phyloP scores from a whole-genome alignment of 1,140 invertebrate genomes.

The Drosophila persimilis region DNA sequence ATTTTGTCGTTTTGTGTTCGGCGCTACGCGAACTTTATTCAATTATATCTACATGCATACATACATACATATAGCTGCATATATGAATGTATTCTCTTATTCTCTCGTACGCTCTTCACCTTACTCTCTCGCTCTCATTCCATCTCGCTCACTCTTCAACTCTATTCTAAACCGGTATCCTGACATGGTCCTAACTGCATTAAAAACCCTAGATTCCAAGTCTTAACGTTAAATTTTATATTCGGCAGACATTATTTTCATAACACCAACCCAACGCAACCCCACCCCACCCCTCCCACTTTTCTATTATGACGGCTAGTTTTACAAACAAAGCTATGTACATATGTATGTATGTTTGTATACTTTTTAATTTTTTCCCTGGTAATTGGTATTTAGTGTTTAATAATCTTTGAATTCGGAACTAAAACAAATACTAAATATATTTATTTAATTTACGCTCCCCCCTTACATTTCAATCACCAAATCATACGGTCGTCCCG shows the following conservation, averaged over 20 bases:
- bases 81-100: slow-evolving; percentile 31
- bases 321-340: no score
- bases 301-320: not conserved
- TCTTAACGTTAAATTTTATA: slow-evolving; percentile 14
- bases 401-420: not conserved
- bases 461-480: not conserved
- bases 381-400: no score
- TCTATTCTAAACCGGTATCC: slow-evolving; percentile 69
- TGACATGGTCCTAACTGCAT: slow-evolving; percentile 57
- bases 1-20: slow-evolving; percentile 42
- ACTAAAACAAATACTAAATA: not conserved
- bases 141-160: slow-evolving; percentile 17
- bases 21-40: slow-evolving; percentile 48
- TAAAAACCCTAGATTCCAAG: slow-evolving; percentile 21
- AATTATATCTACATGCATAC: slow-evolving; percentile 38
- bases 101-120: slow-evolving; percentile 9
- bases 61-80: slow-evolving; percentile 37
- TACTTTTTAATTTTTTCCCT: no score
- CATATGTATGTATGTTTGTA: no score
- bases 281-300: not conserved
- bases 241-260: not conserved
- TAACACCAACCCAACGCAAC: not conserved
- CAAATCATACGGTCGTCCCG: slow-evolving; percentile 22
- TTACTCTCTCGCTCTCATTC: slow-evolving; percentile 4
- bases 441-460: slow-evolving; percentile 3